Evolutionary conservation across 2,113 vertebrate species (phyloP), one percentile per base, ranked within the genome.

Genomic region (Apeltes quadracus): DNA sequence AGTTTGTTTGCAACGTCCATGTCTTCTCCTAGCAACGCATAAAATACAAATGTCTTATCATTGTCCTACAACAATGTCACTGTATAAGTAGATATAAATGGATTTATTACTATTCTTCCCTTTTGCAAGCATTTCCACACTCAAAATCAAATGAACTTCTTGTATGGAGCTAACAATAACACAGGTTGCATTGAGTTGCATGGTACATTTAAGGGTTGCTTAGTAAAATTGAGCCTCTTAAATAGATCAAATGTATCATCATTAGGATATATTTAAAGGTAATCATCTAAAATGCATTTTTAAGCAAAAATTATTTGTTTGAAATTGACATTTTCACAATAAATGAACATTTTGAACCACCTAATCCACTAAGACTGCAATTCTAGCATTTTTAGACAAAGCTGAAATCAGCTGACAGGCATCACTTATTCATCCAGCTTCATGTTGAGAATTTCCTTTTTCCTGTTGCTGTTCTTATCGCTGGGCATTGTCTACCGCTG

Each of bases 401-500:
- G 62, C 53, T 36, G 44, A 64, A 76, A 69, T 79, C 67, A 73
- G 53, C 72, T 66, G 69, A 80, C 75, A 64, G 65, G 23, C 75
- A n/a, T 82, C 79, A 48, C 66, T 72, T 72, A 78, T 75, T 79
- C 61, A 71, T 64, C 23, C 14, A 27, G 55, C 39, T 39, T 25
- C 46, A 69, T 51, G 50, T 54, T 74, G 73, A 78, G 61, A 70
- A 78, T 63, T 65, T 41, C 22, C 78, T 43, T 41, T 82, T 36
- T 59, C 57, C 48, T 51, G 11, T 10, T 55, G 72, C 59, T 61
- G 25, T 16, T 73, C 75, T 85, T 83, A 83, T 83, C 82, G 5
- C 78, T 22, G 57, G 22, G 63, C 64, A 81, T 81, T 84, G 79
- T 85, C 65, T 81, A 23, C 65, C 66, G 7, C 67, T 18, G 68